A percentile compares a stretch with the other conserved stretches of the same genome.
These are phyloP conservation scores for Amphilophus citrinellus DNA, from an alignment of 2,113 vertebrate species.

Conservation along the genomic window DNA sequence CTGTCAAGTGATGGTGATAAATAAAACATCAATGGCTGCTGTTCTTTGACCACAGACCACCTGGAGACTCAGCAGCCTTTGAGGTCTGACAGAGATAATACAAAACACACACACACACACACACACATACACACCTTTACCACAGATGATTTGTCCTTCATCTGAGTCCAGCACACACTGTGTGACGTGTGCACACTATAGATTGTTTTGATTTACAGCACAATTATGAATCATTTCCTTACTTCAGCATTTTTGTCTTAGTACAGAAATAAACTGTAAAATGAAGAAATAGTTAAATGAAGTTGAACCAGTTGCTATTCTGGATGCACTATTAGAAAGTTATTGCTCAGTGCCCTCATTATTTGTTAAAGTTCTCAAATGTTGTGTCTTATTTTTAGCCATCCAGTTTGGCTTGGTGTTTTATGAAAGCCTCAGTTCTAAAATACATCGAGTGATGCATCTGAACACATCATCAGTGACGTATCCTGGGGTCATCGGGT, in stretches of 20 bases:
- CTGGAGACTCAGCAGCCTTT: slow-evolving; percentile 26
- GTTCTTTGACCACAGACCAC: slow-evolving; percentile 32
- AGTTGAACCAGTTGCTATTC: not conserved
- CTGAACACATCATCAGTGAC: too few species aligned
- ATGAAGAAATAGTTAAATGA: not conserved
- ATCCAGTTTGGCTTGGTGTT: not conserved
- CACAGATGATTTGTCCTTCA: not conserved
- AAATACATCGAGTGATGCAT: too few species aligned
- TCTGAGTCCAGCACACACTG: not conserved
- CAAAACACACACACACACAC: not conserved
- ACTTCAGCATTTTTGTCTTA: not conserved
- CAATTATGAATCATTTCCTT: not conserved
- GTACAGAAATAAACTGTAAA: not conserved
- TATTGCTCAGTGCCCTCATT: not conserved
- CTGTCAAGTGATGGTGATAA: slow-evolving; percentile 26
- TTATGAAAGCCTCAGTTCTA: not conserved
- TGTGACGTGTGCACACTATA: not conserved
- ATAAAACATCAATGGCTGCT: slow-evolving; percentile 54
- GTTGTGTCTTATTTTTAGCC: not conserved
- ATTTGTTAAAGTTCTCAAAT: not conserved
- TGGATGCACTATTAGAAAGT: not conserved
- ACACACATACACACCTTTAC: not conserved
- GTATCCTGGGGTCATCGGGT: too few species aligned
- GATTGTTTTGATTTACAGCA: not conserved
- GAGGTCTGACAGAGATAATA: slow-evolving; percentile 13